Evolutionary conservation across 1,140 invertebrate species (phyloP).

Genomic region (Drosophila aff.): DNA sequence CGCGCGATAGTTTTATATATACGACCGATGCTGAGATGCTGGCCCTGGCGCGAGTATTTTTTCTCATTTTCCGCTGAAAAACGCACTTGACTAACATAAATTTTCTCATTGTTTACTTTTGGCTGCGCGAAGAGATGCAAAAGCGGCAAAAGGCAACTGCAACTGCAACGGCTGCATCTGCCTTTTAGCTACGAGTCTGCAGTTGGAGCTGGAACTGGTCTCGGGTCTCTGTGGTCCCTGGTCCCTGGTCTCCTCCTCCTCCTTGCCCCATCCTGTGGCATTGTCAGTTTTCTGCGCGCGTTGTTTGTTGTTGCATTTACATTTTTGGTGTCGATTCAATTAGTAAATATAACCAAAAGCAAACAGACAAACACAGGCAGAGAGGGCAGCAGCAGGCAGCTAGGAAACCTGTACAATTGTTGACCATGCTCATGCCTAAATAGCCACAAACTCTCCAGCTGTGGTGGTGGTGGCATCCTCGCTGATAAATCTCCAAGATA

Average conservation of each 20-base stretch:
- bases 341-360: slow-evolving; percentile 85
- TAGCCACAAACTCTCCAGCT: slow-evolving; percentile 59
- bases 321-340: slow-evolving; percentile 85
- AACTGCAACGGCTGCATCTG: slow-evolving; percentile 52
- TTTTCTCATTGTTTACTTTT: slow-evolving; percentile 80
- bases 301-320: slow-evolving; percentile 83
- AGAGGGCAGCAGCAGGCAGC: neutral
- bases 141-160: slow-evolving; percentile 31
- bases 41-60: slow-evolving; percentile 59
- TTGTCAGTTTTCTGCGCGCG: slow-evolving; percentile 64
- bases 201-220: slow-evolving; percentile 62
- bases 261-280: slow-evolving; percentile 40
- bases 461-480: slow-evolving; percentile 65
- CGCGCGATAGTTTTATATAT: slow-evolving; percentile 67
- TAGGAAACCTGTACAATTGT: slow-evolving; percentile 79
- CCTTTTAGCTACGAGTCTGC: slow-evolving; percentile 34
- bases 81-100: slow-evolving; percentile 83
- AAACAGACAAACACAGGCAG: slow-evolving; percentile 72
- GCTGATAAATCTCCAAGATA: slow-evolving; percentile 45
- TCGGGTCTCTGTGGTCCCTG: slow-evolving; percentile 20
- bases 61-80: slow-evolving; percentile 80
- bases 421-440: slow-evolving; percentile 83
- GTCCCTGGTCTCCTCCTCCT: slow-evolving; percentile 13
- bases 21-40: slow-evolving; percentile 1
- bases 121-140: slow-evolving; percentile 38